Percentiles rank a stretch among this genome's conserved stretches.
Evolutionary conservation across 2,113 vertebrate genomes (phyloP).

Genomic region (Furnarius figulus): DNA sequence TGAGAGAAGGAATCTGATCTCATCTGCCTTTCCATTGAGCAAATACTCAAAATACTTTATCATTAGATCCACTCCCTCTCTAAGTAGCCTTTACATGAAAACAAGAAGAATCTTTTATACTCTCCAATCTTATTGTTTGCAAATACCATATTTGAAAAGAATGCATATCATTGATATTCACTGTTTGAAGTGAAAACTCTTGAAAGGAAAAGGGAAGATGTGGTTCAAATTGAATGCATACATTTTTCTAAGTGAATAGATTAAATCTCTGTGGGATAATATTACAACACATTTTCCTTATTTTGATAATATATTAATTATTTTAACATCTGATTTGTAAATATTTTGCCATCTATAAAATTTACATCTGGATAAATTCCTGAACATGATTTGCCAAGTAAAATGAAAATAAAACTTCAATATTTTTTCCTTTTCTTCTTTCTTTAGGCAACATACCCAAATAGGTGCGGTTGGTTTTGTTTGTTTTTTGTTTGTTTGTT

Average conservation of each 20-base stretch:
- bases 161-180: neutral
- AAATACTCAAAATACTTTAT: conserved; percentile 80
- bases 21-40: conserved; percentile 74
- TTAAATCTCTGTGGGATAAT: neutral
- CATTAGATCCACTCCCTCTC: conserved; percentile 73
- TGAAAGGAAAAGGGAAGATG: neutral
- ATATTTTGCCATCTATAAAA: conserved; percentile 17
- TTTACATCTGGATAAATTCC: neutral
- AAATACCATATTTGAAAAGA: neutral
- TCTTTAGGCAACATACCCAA: neutral
- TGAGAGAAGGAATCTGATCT: conserved; percentile 78
- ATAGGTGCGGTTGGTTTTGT: neutral
- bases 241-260: conserved; percentile 17
- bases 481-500: neutral
- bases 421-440: neutral
- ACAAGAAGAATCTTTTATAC: neutral
- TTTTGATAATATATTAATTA: neutral
- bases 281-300: neutral
- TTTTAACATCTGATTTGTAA: conserved; percentile 44
- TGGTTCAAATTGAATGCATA: neutral
- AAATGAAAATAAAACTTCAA: neutral
- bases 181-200: neutral
- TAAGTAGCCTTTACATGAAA: conserved; percentile 47
- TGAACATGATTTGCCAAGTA: neutral
- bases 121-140: neutral